Percentiles rank a stretch among this genome's conserved stretches.
Conservation (phyloP, 2,113 vertebrate species). For the Pelusios castaneus region DNA sequence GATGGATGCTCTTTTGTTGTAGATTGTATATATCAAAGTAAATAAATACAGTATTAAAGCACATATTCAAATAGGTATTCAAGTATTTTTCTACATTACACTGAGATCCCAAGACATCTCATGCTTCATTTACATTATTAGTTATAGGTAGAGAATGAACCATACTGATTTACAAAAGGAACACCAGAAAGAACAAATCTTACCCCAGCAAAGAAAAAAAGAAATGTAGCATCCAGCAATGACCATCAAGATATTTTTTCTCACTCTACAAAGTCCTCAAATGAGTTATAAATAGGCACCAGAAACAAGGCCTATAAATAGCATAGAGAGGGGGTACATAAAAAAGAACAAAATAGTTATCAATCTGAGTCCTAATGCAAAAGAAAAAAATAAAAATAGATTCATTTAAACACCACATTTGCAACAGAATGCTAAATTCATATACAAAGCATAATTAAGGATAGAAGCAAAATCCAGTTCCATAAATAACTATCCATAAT, state of each 20-base stretch:
- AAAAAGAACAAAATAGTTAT: background rate
- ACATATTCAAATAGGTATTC: background rate
- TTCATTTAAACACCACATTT: constrained; percentile 44
- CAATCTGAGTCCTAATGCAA: constrained; percentile 12
- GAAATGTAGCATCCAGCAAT: background rate
- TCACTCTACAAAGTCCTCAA: constrained; percentile 4
- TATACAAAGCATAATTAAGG: constrained; percentile 62
- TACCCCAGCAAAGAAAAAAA: background rate
- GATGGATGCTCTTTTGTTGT: background rate
- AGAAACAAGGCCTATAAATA: constrained; percentile 6
- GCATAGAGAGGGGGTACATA: background rate
- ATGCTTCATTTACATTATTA: background rate
- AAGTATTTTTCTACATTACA: too few species aligned
- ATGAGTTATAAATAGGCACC: background rate
- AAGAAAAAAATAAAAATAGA: constrained; percentile 28
- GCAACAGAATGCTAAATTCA: constrained; percentile 52
- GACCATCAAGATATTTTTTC: background rate
- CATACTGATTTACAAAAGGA: background rate
- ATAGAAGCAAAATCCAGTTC: constrained; percentile 49
- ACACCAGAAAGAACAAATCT: background rate
- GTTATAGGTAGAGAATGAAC: background rate
- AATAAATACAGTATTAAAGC: background rate
- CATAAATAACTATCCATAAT: constrained; percentile 67
- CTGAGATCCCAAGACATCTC: background rate
- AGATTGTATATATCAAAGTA: background rate